Conservation (phyloP, 2,113 vertebrate species). For the Trematocara unimaculatum region DNA sequence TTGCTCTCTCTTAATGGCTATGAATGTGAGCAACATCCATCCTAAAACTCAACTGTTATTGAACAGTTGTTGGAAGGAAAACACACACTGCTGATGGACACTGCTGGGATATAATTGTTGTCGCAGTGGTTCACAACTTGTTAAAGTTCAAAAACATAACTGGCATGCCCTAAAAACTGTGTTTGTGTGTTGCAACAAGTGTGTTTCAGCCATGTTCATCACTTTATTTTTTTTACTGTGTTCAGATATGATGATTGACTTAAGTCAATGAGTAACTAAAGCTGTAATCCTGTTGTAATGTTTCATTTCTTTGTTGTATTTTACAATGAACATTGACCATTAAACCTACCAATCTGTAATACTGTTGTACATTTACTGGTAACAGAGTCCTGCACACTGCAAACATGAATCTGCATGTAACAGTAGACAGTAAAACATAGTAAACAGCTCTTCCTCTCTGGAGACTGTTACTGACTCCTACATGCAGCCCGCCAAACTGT, state of each 20-base stretch:
- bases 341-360: not conserved
- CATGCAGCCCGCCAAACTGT: not conserved
- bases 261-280: not conserved
- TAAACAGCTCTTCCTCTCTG: not conserved
- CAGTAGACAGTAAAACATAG: not conserved
- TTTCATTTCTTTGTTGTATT: not conserved
- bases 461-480: not conserved
- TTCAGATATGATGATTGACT: not conserved
- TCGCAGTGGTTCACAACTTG: not conserved
- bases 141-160: not conserved
- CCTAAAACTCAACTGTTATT: not conserved
- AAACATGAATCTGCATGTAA: not conserved
- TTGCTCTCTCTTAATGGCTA: not conserved
- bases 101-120: not conserved
- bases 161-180: not conserved
- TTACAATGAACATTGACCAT: not conserved
- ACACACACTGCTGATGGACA: not conserved
- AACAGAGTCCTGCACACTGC: not conserved
- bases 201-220: not conserved
- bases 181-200: not conserved
- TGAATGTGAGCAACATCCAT: not conserved
- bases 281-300: not conserved
- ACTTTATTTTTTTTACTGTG: not conserved
- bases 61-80: not conserved
- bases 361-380: not conserved